These are phyloP conservation scores for Melipona beecheii DNA, from an alignment of 2,888 invertebrate genomes.

Conservation along the genomic window DNA sequence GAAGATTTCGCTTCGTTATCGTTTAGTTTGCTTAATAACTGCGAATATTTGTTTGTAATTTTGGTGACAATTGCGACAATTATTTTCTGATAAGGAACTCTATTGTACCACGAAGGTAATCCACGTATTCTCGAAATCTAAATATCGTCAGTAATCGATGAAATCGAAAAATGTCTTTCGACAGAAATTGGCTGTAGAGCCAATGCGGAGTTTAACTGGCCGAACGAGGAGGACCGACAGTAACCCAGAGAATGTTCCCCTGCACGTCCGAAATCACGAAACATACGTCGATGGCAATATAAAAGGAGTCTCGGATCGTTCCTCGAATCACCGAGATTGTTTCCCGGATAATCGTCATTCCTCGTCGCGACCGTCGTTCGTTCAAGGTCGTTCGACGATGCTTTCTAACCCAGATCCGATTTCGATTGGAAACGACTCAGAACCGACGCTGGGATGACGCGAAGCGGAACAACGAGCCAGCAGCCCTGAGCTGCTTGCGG, in stretches of 20 bases:
- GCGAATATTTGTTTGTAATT: not conserved
- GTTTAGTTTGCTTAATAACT: not conserved
- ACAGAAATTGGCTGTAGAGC: not conserved
- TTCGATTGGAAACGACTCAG: slow-evolving; percentile 48
- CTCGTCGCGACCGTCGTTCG: not conserved
- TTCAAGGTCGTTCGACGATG: slow-evolving; percentile 44
- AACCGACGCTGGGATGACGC: slow-evolving; percentile 6
- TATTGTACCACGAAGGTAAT: not conserved
- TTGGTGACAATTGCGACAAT: not conserved
- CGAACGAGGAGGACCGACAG: not conserved
- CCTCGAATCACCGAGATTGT: slow-evolving; percentile 14
- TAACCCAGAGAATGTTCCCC: slow-evolving; percentile 13
- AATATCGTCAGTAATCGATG: no score
- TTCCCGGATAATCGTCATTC: slow-evolving; percentile 22
- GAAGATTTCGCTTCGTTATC: not conserved
- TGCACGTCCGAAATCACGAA: slow-evolving; percentile 9
- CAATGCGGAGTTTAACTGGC: not conserved
- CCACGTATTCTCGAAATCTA: no score
- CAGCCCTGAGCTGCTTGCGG: slow-evolving; percentile 35
- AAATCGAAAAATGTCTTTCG: not conserved
- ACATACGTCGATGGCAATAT: slow-evolving; percentile 20
- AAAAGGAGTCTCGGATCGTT: not conserved
- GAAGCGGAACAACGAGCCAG: slow-evolving; percentile 36
- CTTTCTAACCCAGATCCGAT: slow-evolving; percentile 55
- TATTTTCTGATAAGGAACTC: not conserved